Evolutionary conservation across 2,797 vertebrate genomes (phyloP).

Genomic region (Oophaga sylvatica): DNA sequence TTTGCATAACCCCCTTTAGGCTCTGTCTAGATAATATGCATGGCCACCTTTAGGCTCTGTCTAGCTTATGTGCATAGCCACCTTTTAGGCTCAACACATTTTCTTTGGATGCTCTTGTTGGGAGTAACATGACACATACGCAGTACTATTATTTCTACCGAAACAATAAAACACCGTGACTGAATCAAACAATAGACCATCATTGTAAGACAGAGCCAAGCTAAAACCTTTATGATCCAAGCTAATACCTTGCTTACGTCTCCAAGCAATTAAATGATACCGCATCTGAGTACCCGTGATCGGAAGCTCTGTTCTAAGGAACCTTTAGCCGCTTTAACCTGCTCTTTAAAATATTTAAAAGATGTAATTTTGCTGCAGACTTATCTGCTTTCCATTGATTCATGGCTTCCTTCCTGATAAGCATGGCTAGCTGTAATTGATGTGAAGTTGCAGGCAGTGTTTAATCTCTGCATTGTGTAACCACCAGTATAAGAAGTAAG

Average conservation of each 20-base stretch:
- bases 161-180: too few species aligned
- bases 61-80: too few species aligned
- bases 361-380: neutral
- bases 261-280: neutral
- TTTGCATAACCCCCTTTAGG: too few species aligned
- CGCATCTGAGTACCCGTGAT: neutral
- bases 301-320: neutral
- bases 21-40: too few species aligned
- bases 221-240: neutral
- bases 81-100: too few species aligned
- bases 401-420: constrained; percentile 9
- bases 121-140: too few species aligned
- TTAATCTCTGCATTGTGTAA: constrained; percentile 43
- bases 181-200: too few species aligned
- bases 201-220: too few species aligned
- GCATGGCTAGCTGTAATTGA: constrained; percentile 38
- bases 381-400: constrained; percentile 32
- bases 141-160: too few species aligned
- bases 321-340: neutral
- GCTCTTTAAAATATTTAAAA: neutral
- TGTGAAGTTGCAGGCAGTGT: constrained; percentile 7
- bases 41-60: too few species aligned
- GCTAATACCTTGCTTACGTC: neutral
- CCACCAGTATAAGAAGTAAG: constrained; percentile 12
- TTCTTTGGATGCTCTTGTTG: too few species aligned